Base-by-base conservation (phyloP, 1,140 invertebrate species). In the Lepidurus apus region DNA sequence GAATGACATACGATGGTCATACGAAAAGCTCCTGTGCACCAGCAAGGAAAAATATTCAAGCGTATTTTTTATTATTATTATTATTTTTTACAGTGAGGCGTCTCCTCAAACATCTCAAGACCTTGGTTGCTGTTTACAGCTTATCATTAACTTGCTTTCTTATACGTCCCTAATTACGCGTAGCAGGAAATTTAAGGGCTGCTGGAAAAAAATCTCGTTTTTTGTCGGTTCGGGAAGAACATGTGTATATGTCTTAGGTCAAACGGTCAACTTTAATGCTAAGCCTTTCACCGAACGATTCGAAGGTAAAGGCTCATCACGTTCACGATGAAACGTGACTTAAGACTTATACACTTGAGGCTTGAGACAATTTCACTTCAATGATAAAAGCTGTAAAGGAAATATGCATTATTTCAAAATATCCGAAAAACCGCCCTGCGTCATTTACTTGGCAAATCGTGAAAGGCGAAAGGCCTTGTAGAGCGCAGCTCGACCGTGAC, bases 311-410 rank as follows among this genome's bases (percentile, higher is more conserved):
- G 34, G 4, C 34, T 4, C 34, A 65, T 65, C 21, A 21, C 17
- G 53, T 21, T 65, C 53, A 65, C 53, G 53, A 7, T 65, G 21
- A 65, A 65, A 65, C 53, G 53, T 65, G 53, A 65, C 53, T 65
- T 65, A 7, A 7, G 17, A 7, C 17, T 65, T 13, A 4, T 65
- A 17, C 17, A 21, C 5, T 21, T 65, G 21, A 7, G 13, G 13
- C 53, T 65, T 65, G 53, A n/a, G 53, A 7, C 17, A 65, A 13
- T 13, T 65, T 17, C n/a, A 65, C 21, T 13, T 65, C 53, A 65
- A 65, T n/a, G 53, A 21, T 65, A 21, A 13, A 7, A 65, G 13
- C 17, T 65, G 4, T 65, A 13, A 65, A 65, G 53, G 53, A 65
- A 65, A 17, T 65, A 21, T 65, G 53, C 53, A 65, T 65, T 65